A percentile compares a stretch with the other conserved stretches of the same genome.
Evolutionary conservation across 2,797 vertebrate species (phyloP).

Genomic region (Sebastes nivosus): DNA sequence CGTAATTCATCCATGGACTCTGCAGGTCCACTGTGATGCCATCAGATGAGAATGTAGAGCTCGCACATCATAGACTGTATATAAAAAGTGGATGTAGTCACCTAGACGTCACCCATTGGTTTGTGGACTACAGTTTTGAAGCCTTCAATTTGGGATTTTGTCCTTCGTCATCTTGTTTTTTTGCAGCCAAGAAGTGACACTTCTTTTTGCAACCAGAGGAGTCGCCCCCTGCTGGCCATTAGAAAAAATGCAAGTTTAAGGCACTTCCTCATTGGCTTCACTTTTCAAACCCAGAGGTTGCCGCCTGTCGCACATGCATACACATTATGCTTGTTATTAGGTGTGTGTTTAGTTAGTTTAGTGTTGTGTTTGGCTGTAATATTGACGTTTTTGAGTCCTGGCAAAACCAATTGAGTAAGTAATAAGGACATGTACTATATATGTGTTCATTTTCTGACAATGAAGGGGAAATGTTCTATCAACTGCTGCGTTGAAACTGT

Average conservation of each 20-base stretch:
- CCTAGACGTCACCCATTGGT: no score
- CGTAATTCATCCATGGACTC: conserved; percentile 20
- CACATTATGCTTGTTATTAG: not conserved
- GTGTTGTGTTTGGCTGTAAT: not conserved
- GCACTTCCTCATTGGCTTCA: not conserved
- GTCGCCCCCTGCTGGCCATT: no score
- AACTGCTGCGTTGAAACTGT: conserved; percentile 62
- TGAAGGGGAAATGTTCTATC: conserved; percentile 68
- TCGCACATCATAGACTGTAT: not conserved
- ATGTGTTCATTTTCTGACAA: conserved; percentile 9
- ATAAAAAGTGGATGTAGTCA: no score
- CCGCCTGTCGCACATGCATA: not conserved
- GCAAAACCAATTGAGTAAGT: not conserved
- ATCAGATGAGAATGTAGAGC: conserved; percentile 33
- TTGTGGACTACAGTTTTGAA: no score
- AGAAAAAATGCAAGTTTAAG: not conserved
- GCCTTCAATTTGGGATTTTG: no score
- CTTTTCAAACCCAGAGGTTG: not conserved
- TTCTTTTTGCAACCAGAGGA: no score
- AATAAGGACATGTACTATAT: not conserved
- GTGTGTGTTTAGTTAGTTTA: not conserved
- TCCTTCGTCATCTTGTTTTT: fast-evolving
- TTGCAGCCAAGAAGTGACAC: no score
- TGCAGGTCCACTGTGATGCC: conserved; percentile 38
- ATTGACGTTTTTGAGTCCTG: not conserved